Percentiles rank a stretch among this genome's conserved stretches.
Evolutionary conservation across 2,797 vertebrate genomes (phyloP).

Genomic region (Pteropus rufus): DNA sequence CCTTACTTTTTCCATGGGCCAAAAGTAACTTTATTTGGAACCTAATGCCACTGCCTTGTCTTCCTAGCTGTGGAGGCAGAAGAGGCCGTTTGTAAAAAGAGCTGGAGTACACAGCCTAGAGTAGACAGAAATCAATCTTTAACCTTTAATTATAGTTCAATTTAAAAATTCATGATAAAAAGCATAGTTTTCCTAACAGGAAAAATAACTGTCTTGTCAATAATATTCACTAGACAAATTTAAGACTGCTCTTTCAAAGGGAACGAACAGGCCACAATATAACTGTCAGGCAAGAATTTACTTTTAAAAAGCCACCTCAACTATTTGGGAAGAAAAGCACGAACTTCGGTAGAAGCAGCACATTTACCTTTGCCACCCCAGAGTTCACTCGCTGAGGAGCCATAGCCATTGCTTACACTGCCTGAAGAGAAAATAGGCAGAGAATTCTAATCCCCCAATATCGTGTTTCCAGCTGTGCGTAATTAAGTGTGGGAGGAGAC

Average conservation of each 20-base stretch:
- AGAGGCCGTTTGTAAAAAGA: neutral
- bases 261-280: neutral
- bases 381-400: neutral
- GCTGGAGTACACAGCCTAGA: neutral
- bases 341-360: neutral
- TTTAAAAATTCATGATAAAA: neutral
- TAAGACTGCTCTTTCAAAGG: neutral
- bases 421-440: neutral
- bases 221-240: neutral
- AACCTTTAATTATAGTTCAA: neutral
- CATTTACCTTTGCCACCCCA: neutral
- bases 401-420: neutral
- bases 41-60: neutral
- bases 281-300: slow-evolving; percentile 16
- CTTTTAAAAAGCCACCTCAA: neutral
- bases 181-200: neutral
- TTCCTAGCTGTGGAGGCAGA: neutral
- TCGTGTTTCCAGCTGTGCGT: slow-evolving; percentile 27
- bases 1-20: neutral
- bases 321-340: neutral
- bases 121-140: neutral
- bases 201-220: neutral
- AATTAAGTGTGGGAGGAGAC: neutral
- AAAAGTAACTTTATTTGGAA: neutral
- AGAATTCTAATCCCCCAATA: neutral